Conservation (phyloP, 2,888 invertebrate species). For the Papilio gigon region DNA sequence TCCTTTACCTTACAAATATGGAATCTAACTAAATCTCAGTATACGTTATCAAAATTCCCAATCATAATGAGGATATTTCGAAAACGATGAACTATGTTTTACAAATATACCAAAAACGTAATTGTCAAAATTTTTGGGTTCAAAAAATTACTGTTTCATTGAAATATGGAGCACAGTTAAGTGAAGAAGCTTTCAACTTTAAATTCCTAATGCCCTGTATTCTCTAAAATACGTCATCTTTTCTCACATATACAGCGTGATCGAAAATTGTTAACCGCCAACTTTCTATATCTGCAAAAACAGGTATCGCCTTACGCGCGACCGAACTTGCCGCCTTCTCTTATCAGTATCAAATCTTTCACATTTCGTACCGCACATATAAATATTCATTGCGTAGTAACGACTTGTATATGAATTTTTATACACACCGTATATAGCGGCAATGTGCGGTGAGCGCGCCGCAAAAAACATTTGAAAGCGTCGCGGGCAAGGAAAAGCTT, state of each 20-base stretch:
- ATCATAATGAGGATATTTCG: not conserved
- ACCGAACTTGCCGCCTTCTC: constrained; percentile 49
- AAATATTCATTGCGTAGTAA: constrained; percentile 64
- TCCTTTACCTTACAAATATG: constrained; percentile 1
- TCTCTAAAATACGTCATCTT: not conserved
- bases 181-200: constrained; percentile 25
- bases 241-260: constrained; percentile 24
- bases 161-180: not conserved
- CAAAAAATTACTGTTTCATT: not conserved
- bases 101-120: not conserved
- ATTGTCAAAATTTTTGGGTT: not conserved
- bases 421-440: constrained; percentile 58
- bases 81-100: not conserved
- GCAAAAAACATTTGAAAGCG: constrained; percentile 33
- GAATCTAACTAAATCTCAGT: not conserved
- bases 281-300: constrained; percentile 51
- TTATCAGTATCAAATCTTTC: constrained; percentile 65
- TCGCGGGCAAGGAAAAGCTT: constrained; percentile 6
- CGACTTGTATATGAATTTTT: constrained; percentile 68
- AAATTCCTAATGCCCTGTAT: constrained; percentile 25
- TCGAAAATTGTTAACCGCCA: constrained; percentile 30
- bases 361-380: constrained; percentile 57
- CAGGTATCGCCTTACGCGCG: constrained; percentile 53
- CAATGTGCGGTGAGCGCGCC: constrained; percentile 1
- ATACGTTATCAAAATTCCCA: not conserved